Conservation (phyloP, 2,113 vertebrate species). For the Oostethus manadensis region DNA sequence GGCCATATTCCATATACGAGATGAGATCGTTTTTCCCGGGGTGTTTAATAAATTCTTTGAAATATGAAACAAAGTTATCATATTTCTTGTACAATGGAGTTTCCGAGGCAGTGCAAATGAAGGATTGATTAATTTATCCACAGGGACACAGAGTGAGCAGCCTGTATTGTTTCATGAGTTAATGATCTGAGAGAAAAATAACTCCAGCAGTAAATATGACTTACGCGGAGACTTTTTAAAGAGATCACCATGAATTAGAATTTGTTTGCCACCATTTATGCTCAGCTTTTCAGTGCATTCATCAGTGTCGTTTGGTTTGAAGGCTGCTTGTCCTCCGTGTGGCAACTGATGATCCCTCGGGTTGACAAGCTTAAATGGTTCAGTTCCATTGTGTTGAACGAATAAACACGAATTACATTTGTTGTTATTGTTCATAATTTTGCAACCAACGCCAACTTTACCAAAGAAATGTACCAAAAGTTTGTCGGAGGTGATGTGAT, state of each 20-base stretch:
- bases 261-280: neutral
- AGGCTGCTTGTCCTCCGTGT: neutral
- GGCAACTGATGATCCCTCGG: neutral
- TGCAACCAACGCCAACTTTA: too few species aligned
- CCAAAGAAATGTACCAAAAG: too few species aligned
- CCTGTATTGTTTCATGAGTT: neutral
- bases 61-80: neutral
- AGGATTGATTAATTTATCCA: slow-evolving; percentile 1
- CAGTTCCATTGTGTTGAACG: too few species aligned
- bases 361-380: neutral
- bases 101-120: neutral
- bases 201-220: neutral
- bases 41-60: neutral
- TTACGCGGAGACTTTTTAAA: neutral
- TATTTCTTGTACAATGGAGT: neutral
- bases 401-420: too few species aligned
- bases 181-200: neutral
- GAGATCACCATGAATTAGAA: neutral
- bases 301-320: neutral
- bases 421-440: too few species aligned
- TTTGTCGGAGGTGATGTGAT: too few species aligned
- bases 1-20: neutral
- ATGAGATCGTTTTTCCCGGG: neutral
- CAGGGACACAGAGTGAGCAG: neutral
- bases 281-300: neutral